Evolutionary conservation across 2,797 vertebrate species (phyloP), one percentile per base, ranked within the genome.

Genomic region (Sphenopsis melanotis): DNA sequence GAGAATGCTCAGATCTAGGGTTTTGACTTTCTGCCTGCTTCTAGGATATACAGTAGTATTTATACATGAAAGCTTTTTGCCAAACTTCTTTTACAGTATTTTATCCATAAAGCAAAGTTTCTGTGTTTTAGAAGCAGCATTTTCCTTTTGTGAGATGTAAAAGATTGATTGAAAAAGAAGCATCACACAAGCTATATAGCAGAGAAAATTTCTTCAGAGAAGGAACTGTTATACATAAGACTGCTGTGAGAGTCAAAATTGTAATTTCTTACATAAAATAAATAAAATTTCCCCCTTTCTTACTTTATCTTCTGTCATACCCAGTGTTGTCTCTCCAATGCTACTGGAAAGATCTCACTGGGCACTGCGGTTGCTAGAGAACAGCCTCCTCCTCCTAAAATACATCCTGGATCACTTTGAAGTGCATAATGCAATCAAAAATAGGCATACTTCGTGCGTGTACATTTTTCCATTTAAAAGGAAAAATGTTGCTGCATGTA

Each of bases 391-490:
- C 44, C 52, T 89, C 66, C 57, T 64, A 68, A 94, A 89, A 85
- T 74, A 64, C 10, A 66, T 21, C 23, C 29, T 20, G 10, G 16
- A 41, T 74, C 59, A 63, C 56, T 76, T 11, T 89, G 75, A 90
- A 87, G 19, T 44, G 11, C 53, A 65, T 60, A 9, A 59, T 26
- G 13, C 34, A 72, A 52, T 61, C 37, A 81, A 78, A 95, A 94
- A 89, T 81, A 87, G 39, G 39, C 39, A 41, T 80, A 82, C 41
- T 52, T 24, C 47, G 12, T 52, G 20, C 21, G 65, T 69, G 60
- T 27, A 41, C 27, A 70, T 77, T 83, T 89, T 95, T 92, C 69
- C 27, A 75, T 91, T 79, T 80, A 79, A 87, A 94, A 80, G 30
- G 42, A 76, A 94, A 87, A 91, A 56, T 42, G 30, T 60, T 74